A percentile compares a stretch with the other conserved stretches of the same genome.
phyloP scores from a whole-genome alignment of 2,113 vertebrate genomes.

The Lagopus muta region DNA sequence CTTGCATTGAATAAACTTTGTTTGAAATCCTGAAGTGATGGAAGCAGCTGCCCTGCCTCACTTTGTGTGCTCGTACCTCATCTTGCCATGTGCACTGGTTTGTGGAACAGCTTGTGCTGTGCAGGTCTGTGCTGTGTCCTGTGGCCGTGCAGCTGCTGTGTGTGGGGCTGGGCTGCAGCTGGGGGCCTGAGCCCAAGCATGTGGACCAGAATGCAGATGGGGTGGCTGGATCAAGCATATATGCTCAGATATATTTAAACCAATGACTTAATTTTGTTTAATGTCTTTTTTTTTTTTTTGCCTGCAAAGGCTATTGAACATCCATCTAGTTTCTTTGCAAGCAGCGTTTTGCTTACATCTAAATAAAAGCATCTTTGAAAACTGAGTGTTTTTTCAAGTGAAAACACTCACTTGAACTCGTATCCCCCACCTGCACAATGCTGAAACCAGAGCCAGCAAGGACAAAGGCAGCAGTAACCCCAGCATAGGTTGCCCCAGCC shows the following conservation, averaged over 20 bases:
- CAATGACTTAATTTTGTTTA: not conserved
- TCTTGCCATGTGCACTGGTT: too few species aligned
- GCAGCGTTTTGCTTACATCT: not conserved
- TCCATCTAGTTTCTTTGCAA: not conserved
- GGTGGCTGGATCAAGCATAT: not conserved
- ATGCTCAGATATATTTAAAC: not conserved
- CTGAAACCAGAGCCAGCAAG: not conserved
- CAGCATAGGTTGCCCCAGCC: not conserved
- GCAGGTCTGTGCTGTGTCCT: too few species aligned
- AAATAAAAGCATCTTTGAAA: not conserved
- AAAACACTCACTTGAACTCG: not conserved
- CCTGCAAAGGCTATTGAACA: not conserved
- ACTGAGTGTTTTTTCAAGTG: not conserved
- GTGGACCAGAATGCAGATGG: not conserved
- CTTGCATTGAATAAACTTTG: conserved; percentile 58
- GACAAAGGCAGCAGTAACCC: not conserved
- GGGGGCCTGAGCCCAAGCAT: not conserved
- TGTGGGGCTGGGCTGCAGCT: not conserved
- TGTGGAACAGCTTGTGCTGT: too few species aligned
- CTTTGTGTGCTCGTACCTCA: not conserved
- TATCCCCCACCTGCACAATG: not conserved
- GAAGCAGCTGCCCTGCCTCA: not conserved
- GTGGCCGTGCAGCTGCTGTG: too few species aligned
- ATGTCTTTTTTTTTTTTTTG: not conserved
- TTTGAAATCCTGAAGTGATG: not conserved